Evolutionary conservation across 2,888 invertebrate genomes (phyloP).

Genomic region (Lithophane leautieri): DNA sequence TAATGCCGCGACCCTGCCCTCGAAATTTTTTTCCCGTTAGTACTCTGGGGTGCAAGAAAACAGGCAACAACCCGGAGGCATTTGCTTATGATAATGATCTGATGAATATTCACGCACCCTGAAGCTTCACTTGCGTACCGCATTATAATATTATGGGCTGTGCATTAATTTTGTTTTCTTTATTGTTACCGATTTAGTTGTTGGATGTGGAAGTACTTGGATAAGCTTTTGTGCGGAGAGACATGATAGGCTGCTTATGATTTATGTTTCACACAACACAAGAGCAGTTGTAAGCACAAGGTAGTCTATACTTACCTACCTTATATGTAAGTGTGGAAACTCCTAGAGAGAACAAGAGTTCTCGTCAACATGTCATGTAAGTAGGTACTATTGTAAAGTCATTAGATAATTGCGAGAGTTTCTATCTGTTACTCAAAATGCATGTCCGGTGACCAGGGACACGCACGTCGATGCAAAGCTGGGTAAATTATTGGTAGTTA

Average conservation of each 20-base stretch:
- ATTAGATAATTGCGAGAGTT: background rate
- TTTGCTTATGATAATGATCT: slow-evolving; percentile 75
- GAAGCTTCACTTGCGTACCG: slow-evolving; percentile 59
- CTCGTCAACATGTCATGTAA: background rate
- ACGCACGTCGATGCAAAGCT: background rate
- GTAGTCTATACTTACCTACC: too few species aligned
- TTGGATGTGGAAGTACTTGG: slow-evolving; percentile 20
- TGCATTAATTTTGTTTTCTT: slow-evolving; percentile 60
- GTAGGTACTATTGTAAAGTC: background rate
- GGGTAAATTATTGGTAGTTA: background rate
- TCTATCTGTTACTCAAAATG: background rate
- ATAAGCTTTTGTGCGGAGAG: slow-evolving; percentile 23
- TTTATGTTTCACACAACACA: background rate
- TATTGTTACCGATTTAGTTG: slow-evolving; percentile 60
- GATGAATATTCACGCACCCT: slow-evolving; percentile 74
- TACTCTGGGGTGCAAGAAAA: slow-evolving; percentile 24
- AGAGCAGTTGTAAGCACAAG: background rate
- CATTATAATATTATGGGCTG: slow-evolving; percentile 54
- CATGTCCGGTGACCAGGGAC: background rate
- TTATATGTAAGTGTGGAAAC: background rate
- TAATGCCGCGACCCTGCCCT: slow-evolving; percentile 46
- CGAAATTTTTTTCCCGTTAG: slow-evolving; percentile 40
- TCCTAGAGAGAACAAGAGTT: background rate
- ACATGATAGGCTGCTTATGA: slow-evolving; percentile 11
- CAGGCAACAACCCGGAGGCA: slow-evolving; percentile 64